Base-by-base conservation (phyloP, 30 jellyfish, hydroid and myxozoan genomes). In the Aurelia sp. region DNA sequence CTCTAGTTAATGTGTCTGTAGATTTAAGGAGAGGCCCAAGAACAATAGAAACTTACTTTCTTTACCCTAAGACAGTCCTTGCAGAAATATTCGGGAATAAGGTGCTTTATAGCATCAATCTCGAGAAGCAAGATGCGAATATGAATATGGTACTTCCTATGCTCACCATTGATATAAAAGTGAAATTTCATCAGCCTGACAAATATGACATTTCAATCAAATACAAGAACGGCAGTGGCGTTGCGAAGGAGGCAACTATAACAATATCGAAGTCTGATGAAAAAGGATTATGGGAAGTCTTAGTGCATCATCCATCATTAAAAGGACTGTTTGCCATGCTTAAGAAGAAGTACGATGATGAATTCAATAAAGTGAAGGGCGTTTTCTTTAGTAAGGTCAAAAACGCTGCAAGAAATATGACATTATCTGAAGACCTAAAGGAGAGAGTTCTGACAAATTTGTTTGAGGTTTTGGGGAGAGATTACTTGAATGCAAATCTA, bases 241-340 rank as follows among this genome's bases (percentile, higher is more conserved):
- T 31, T 33, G 59, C 71, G 63, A 60, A 69, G 41, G 58, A 53
- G 62, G 20, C 59, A 0, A 37, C 23, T 21, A 50, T 67, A n/a
- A 55, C 76, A 1, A 30, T 81, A 27, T 12, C 76, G 60, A 81
- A 67, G 41, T 22, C n/a, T 67, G 62, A 61, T 18, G 61, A 41
- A 37, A 53, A 4, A 6, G 84, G 76, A 13, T 17, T 52, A 6
- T 81, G 83, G 83, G 76, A 81, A 60, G 76, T 81, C 48, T 18
- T 23, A 27, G 58, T 81, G 33, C 82, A 69, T 17, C 84, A 81
- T 33, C 91, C 91, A 11, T n/a, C 19, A 35, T 13, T 81, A 48
- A 81, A 62, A 30, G 20, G 18, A 16, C 44, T 66, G 3, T 52
- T 81, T 58, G 62, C 52, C n/a, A 27, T 13, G 27, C 58, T 81